These are phyloP conservation scores for Cataglyphis rosenhaueri DNA, from an alignment of 2,888 invertebrate species.

Conservation along the genomic window DNA sequence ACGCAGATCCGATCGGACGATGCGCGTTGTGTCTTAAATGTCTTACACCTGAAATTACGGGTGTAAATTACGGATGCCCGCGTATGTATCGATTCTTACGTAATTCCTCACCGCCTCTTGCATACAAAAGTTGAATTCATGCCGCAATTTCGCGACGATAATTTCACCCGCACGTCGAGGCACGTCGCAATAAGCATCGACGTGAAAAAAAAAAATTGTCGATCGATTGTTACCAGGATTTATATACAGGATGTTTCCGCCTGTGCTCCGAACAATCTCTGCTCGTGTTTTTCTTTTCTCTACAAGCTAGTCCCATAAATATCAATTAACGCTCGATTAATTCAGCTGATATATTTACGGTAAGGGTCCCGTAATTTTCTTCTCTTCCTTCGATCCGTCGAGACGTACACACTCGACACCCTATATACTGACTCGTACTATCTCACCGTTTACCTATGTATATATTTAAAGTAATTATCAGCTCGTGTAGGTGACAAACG, in stretches of 20 bases:
- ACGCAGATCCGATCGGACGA: background rate
- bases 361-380: slow-evolving; percentile 4
- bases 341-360: background rate
- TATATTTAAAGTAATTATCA: slow-evolving; percentile 12
- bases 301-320: background rate
- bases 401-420: background rate
- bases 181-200: background rate
- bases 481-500: background rate
- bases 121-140: slow-evolving; percentile 17
- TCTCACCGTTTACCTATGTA: background rate
- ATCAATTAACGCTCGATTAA: slow-evolving; percentile 23
- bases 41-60: background rate
- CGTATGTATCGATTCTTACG: slow-evolving; percentile 19
- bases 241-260: background rate
- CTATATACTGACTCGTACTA: background rate
- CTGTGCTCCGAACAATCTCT: background rate
- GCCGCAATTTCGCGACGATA: slow-evolving; percentile 10
- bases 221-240: background rate
- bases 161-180: background rate
- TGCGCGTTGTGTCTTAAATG: background rate
- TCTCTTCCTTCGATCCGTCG: background rate
- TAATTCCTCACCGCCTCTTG: slow-evolving; percentile 6
- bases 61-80: slow-evolving; percentile 22
- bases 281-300: background rate
- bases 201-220: background rate